These are phyloP conservation scores for Chionomys nivalis DNA, from an alignment of 2,113 vertebrate genomes.

Conservation along the genomic window DNA sequence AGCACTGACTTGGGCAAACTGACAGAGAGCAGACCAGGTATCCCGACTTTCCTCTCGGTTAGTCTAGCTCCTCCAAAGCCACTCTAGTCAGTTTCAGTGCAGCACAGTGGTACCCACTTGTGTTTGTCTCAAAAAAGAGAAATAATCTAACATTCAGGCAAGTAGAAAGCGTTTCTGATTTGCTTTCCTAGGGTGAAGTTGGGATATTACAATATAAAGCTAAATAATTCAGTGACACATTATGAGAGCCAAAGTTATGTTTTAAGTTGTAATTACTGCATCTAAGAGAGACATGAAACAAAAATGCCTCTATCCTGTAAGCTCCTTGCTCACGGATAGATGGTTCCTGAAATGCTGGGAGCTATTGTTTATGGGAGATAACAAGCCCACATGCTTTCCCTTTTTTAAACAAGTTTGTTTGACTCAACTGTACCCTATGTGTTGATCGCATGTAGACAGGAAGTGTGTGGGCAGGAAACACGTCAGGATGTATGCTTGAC, in stretches of 20 bases:
- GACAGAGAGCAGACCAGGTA: neutral
- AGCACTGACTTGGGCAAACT: neutral
- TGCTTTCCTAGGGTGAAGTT: neutral
- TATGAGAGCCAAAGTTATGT: neutral
- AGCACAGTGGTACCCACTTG: neutral
- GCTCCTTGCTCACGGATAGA: neutral
- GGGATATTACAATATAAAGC: conserved; percentile 5
- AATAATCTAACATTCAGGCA: neutral
- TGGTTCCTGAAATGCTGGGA: neutral
- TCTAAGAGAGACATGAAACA: neutral
- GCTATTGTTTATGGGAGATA: neutral
- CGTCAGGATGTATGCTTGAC: neutral
- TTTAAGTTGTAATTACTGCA: neutral
- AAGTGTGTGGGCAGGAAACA: neutral
- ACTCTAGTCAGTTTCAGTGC: accelerated
- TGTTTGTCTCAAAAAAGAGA: neutral
- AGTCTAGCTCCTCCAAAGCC: too few species aligned
- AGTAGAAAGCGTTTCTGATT: neutral
- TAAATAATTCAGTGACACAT: neutral
- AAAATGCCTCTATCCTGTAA: neutral
- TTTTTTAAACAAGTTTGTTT: neutral
- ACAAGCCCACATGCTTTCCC: neutral
- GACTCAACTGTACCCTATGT: neutral
- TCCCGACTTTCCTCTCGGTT: neutral
- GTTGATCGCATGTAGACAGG: neutral